phyloP scores from a whole-genome alignment of 2,797 vertebrate genomes.

The Pterois miles region DNA sequence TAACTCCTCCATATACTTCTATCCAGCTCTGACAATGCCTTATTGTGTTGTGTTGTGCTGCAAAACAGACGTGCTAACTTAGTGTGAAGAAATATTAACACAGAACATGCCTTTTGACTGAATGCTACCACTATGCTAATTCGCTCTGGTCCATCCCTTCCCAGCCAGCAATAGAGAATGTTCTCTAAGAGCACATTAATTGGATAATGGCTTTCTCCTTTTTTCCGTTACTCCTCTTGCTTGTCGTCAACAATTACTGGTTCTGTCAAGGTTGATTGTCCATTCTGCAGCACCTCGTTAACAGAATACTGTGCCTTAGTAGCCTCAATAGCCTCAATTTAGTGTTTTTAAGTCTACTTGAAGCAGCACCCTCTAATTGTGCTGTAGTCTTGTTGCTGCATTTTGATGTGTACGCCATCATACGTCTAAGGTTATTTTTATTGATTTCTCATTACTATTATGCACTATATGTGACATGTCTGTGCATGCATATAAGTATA shows the following conservation, averaged over 20 bases:
- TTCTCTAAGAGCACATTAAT: slow-evolving; percentile 74
- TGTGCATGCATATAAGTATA: neutral
- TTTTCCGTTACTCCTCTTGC: slow-evolving; percentile 48
- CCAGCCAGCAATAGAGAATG: slow-evolving; percentile 32
- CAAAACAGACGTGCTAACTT: neutral
- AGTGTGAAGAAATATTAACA: slow-evolving; percentile 6
- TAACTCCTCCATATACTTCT: neutral
- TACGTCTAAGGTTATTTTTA: neutral
- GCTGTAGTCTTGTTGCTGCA: neutral
- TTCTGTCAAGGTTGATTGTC: slow-evolving; percentile 56
- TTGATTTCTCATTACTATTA: neutral
- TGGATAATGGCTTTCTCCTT: slow-evolving; percentile 69
- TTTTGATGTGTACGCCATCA: neutral
- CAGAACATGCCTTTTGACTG: neutral
- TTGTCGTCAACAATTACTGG: slow-evolving; percentile 51
- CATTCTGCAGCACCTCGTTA: slow-evolving; percentile 37
- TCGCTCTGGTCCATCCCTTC: neutral
- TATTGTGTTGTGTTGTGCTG: neutral
- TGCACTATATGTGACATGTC: neutral
- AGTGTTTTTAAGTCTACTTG: slow-evolving; percentile 5
- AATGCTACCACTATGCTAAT: neutral
- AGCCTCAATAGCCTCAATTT: slow-evolving; percentile 29
- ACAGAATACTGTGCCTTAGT: slow-evolving; percentile 23
- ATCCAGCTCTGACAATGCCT: neutral
- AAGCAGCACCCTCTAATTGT: slow-evolving; percentile 16